A percentile compares a stretch with the other conserved stretches of the same genome.
Evolutionary conservation across 2,797 vertebrate genomes (phyloP).

Genomic region (Bovichtus variegatus): DNA sequence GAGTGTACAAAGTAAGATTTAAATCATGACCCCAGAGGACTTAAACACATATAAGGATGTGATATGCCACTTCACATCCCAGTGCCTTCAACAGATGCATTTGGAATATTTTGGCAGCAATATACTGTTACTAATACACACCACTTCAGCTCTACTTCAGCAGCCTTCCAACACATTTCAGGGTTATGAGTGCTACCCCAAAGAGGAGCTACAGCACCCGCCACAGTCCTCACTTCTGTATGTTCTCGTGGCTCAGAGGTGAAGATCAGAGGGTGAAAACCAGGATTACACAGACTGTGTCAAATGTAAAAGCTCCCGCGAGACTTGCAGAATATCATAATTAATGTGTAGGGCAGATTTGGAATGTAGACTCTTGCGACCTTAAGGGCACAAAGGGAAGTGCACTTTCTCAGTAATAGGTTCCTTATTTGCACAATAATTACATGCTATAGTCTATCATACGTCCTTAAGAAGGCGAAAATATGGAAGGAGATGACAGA

Average conservation of each 20-base stretch:
- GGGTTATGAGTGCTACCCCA: constrained; percentile 11
- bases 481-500: constrained; percentile 3
- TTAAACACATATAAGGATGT: neutral
- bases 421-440: constrained; percentile 39
- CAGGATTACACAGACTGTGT: constrained; percentile 48
- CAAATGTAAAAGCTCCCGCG: constrained; percentile 64
- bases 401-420: constrained; percentile 19
- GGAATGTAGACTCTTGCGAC: constrained; percentile 44
- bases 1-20: neutral
- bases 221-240: constrained; percentile 14
- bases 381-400: constrained; percentile 56
- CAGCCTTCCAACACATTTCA: constrained; percentile 20
- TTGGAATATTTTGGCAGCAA: constrained; percentile 33
- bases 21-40: neutral
- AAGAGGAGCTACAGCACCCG: constrained; percentile 23
- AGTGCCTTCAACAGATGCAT: constrained; percentile 8
- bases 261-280: constrained; percentile 48
- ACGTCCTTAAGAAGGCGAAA: neutral
- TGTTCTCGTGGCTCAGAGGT: constrained; percentile 30
- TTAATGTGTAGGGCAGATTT: constrained; percentile 71
- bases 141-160: neutral
- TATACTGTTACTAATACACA: constrained; percentile 25
- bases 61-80: neutral
- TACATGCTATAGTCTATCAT: constrained; percentile 11
- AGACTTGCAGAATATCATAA: constrained; percentile 71